A percentile compares a stretch with the other conserved stretches of the same genome.
Evolutionary conservation across 2,113 vertebrate genomes (phyloP).

Genomic region (Epinephelus fuscoguttatus): DNA sequence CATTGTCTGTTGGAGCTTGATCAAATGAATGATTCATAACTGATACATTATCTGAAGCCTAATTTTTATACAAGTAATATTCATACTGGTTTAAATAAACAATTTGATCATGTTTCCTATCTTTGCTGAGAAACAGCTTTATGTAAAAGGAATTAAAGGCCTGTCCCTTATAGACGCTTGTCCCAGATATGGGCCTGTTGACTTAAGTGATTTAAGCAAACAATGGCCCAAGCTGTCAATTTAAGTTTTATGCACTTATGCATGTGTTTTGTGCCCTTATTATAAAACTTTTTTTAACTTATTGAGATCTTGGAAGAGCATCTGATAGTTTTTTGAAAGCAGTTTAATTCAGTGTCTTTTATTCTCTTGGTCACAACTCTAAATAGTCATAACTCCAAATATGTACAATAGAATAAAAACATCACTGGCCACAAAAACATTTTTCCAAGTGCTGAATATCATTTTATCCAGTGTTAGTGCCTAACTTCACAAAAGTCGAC

Average conservation of each 20-base stretch:
- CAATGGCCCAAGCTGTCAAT: too few relatives aligned
- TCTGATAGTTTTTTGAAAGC: conserved; percentile 36
- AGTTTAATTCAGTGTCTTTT: conserved; percentile 77
- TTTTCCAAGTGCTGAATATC: conserved; percentile 85
- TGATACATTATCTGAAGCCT: too few relatives aligned
- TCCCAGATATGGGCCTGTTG: too few relatives aligned
- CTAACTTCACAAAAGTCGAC: conserved; percentile 79
- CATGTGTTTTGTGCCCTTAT: neutral
- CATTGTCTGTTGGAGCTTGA: too few relatives aligned
- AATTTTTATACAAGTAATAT: too few relatives aligned
- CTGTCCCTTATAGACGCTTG: too few relatives aligned
- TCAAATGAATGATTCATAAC: too few relatives aligned
- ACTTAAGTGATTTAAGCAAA: too few relatives aligned
- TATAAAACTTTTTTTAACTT: neutral
- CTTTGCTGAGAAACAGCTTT: too few relatives aligned
- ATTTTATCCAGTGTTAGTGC: conserved; percentile 84
- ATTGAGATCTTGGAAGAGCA: neutral
- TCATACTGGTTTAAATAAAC: too few relatives aligned
- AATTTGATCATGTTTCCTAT: too few relatives aligned
- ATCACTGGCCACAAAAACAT: conserved; percentile 81
- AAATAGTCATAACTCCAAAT: conserved; percentile 83
- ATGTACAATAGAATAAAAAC: conserved; percentile 84
- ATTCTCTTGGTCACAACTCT: conserved; percentile 84
- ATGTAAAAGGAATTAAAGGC: too few relatives aligned
- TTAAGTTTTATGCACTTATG: neutral